Base-by-base conservation (phyloP, 2,113 vertebrate genomes). In the Rhabdornis inornatus region DNA sequence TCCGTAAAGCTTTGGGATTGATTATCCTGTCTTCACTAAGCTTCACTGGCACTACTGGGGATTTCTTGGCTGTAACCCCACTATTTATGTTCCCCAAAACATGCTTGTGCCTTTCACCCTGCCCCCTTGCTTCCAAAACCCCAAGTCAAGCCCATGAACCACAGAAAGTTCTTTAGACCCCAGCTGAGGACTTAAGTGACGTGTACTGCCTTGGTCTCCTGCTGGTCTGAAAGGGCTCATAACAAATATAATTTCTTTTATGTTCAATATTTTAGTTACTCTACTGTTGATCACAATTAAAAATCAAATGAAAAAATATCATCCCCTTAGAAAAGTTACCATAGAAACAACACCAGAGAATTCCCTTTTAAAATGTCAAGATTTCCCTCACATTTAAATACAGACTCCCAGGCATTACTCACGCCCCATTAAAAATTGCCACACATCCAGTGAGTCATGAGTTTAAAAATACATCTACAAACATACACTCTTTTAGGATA, bases 331-430 rank as follows among this genome's bases (percentile, higher is more conserved):
- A 93, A 94, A 95, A 91, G 87, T 95, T 90, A 52, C 90, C 93
- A 96, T 95, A 90, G 93, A 96, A 96, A 97, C 94, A 84, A 40
- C 53, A 71, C 52, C 30, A 78, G 91, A 96, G 96, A 94, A 97
- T 97, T 94, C 95, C 95, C 91, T 94, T 94, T 56, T 60, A 96
- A 96, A 93, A 96, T 87, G 92, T 85, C 92, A 93, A 96, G 92
- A 94, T 94, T 93, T 93, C 95, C 93, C 95, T 93, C 90, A 74
- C 60, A 87, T 95, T 94, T 86, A 94, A 88, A 88, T 64, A 83
- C 16, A 49, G 88, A 86, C 83, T 95, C 68, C 65, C 65, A 86
- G 79, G 94, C 85, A 95, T 95, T 95, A 95, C 82, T 94, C 95
- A 97, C 10, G 47, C 59, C 77, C 79, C 83, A 92, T 88, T 94